These are phyloP conservation scores for Falco peregrinus DNA, from an alignment of 2,797 vertebrate species.

Conservation along the genomic window DNA sequence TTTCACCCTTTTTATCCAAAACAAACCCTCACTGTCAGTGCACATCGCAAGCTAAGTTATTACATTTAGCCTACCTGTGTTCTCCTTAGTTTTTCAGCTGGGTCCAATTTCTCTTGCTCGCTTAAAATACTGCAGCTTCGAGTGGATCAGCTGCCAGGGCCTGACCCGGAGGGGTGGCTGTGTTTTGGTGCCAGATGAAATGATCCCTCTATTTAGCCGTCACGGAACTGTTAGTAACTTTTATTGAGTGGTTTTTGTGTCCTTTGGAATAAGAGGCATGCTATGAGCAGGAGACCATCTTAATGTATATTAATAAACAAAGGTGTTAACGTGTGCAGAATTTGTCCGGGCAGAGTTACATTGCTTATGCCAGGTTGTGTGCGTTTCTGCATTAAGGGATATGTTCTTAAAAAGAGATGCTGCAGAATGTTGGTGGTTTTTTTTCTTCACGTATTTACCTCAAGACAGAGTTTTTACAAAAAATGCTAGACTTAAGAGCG, in stretches of 20 bases:
- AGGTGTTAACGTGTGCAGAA: slow-evolving; percentile 44
- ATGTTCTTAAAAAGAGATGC: neutral
- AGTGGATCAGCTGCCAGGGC: neutral
- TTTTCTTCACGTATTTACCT: neutral
- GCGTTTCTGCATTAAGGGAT: neutral
- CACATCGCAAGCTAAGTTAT: neutral
- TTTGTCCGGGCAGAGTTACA: slow-evolving; percentile 29
- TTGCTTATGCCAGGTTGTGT: slow-evolving; percentile 18
- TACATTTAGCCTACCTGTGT: neutral
- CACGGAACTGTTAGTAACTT: neutral
- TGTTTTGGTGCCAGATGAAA: slow-evolving; percentile 28
- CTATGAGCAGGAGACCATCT: slow-evolving; percentile 36
- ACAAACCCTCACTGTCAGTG: neutral
- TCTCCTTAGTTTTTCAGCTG: neutral
- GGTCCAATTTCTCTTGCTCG: neutral
- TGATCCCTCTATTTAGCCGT: slow-evolving; percentile 61
- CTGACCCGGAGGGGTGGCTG: neutral
- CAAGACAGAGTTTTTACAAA: slow-evolving; percentile 3
- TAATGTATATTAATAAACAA: slow-evolving; percentile 58
- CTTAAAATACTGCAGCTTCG: neutral
- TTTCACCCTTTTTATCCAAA: neutral
- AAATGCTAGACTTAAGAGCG: neutral
- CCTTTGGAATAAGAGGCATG: slow-evolving; percentile 19
- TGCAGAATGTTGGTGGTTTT: neutral
- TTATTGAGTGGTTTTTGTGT: slow-evolving; percentile 36